Evolutionary conservation across 2,888 invertebrate genomes (phyloP).

Genomic region (Chymomyza caudatula): DNA sequence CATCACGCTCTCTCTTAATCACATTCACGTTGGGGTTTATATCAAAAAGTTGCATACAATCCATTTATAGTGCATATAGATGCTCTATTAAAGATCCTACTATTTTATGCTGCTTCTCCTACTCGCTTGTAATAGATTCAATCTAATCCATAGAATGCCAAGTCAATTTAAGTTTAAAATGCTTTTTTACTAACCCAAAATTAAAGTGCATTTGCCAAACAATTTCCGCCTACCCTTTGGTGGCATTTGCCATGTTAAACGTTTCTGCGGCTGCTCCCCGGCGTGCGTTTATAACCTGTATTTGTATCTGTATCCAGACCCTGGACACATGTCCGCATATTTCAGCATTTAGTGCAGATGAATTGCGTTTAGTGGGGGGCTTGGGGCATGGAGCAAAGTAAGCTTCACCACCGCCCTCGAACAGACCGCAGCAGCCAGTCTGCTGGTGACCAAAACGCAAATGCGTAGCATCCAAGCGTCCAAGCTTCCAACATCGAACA

Average conservation of each 20-base stretch:
- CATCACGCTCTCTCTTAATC: too few relatives aligned
- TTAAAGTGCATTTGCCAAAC: neutral
- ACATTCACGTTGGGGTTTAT: too few relatives aligned
- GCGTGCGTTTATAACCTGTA: neutral
- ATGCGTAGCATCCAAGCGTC: neutral
- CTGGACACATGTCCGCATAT: conserved; percentile 35
- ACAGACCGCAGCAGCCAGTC: neutral
- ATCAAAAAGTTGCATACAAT: too few relatives aligned
- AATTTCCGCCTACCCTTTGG: neutral
- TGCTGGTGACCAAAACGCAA: neutral
- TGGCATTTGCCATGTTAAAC: too few relatives aligned
- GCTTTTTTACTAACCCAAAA: neutral
- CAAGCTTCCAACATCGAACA: neutral
- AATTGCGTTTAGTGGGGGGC: conserved; percentile 21
- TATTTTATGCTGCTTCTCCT: neutral
- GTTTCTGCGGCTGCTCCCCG: neutral
- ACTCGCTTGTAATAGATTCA: neutral
- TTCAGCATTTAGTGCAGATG: conserved; percentile 28
- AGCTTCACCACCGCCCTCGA: too few relatives aligned
- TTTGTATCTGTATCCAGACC: neutral
- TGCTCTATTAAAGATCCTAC: too few relatives aligned
- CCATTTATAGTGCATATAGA: too few relatives aligned
- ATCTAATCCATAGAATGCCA: neutral
- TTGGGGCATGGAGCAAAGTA: neutral
- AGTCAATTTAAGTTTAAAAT: neutral